phyloP scores from a whole-genome alignment of 2,797 vertebrate genomes.

The Otolemur crassicaudatus region DNA sequence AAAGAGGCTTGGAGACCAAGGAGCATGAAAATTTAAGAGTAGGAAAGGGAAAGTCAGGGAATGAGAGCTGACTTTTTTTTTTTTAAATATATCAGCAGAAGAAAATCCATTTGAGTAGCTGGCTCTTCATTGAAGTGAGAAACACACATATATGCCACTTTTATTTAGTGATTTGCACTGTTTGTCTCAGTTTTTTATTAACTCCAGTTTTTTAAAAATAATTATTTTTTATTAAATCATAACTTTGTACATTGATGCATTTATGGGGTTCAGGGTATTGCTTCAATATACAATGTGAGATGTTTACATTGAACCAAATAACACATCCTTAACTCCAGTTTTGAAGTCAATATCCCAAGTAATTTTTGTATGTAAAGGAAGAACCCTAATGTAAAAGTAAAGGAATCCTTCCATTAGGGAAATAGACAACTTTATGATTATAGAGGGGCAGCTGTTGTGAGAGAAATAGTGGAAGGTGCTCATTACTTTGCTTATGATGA shows the following conservation, averaged over 20 bases:
- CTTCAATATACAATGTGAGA: too few species aligned
- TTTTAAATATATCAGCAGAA: conserved; percentile 5
- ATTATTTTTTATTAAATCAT: too few species aligned
- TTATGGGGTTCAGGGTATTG: too few species aligned
- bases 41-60: neutral
- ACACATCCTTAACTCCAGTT: neutral
- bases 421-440: neutral
- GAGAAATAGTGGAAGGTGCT: neutral
- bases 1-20: neutral
- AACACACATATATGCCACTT: neutral
- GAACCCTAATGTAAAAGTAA: conserved; percentile 30
- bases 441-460: neutral
- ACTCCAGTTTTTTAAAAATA: neutral
- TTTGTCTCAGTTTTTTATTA: conserved; percentile 9
- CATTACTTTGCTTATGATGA: neutral
- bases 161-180: neutral
- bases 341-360: conserved; percentile 18
- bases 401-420: neutral
- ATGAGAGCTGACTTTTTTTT: neutral
- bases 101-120: conserved; percentile 45
- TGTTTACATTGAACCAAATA: too few species aligned
- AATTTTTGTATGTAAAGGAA: conserved; percentile 37
- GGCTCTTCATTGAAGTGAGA: neutral
- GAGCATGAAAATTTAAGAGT: conserved; percentile 13
- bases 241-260: too few species aligned